Percentiles rank a stretch among this genome's conserved stretches.
Conservation (phyloP, 2,797 vertebrate genomes). For the Naso thynnoides region DNA sequence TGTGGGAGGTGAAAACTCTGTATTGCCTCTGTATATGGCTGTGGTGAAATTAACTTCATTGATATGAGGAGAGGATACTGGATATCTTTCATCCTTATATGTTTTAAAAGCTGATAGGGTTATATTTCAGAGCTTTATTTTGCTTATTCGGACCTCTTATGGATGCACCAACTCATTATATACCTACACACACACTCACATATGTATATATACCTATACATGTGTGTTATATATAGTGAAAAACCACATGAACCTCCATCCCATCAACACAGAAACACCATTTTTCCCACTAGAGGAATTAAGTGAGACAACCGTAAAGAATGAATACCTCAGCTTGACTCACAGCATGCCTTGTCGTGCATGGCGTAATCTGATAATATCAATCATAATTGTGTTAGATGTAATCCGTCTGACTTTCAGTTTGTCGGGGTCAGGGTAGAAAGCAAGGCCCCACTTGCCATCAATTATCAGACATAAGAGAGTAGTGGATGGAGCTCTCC, state of each 20-base stretch:
- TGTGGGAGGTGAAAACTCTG: constrained; percentile 40
- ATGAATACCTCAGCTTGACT: constrained; percentile 84
- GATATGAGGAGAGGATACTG: not conserved
- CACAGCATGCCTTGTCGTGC: constrained; percentile 77
- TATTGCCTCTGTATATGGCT: not conserved
- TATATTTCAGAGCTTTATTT: constrained; percentile 1
- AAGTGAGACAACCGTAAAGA: constrained; percentile 64
- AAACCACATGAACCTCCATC: constrained; percentile 24
- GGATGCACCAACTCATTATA: constrained; percentile 14
- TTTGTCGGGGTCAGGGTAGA: constrained; percentile 91
- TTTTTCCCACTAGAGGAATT: constrained; percentile 72
- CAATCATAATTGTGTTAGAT: constrained; percentile 95
- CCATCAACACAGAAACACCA: constrained; percentile 34
- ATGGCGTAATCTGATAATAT: constrained; percentile 92
- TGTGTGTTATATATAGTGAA: constrained; percentile 3
- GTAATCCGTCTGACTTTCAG: constrained; percentile 93
- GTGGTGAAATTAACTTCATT: constrained; percentile 1
- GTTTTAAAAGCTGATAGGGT: not conserved
- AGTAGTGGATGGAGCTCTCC: constrained; percentile 88
- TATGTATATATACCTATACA: constrained; percentile 21
- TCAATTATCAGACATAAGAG: constrained; percentile 93
- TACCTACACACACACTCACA: constrained; percentile 15
- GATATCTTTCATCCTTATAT: constrained; percentile 2
- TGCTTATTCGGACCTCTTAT: too few relatives aligned
- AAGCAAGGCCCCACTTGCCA: constrained; percentile 92